phyloP scores from a whole-genome alignment of 1,140 invertebrate species.

The Cephus cinctus region DNA sequence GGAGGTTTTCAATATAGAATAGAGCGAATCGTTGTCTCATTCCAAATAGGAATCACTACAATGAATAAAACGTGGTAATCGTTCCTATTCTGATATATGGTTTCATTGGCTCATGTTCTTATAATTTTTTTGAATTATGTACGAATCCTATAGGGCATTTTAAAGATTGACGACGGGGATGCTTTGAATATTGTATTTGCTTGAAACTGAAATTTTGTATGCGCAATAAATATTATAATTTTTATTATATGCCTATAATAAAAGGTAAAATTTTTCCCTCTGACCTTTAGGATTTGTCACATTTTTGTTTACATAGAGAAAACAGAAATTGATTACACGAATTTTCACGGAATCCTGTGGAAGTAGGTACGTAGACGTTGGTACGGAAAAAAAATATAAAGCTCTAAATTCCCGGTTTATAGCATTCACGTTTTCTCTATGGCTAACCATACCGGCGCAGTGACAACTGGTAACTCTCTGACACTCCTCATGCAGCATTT shows the following conservation, averaged over 20 bases:
- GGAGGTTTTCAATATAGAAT: neutral
- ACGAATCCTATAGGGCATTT: too few relatives aligned
- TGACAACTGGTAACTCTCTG: slow-evolving; percentile 35
- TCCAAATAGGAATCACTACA: neutral
- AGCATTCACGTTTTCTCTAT: slow-evolving; percentile 23
- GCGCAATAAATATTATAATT: too few relatives aligned
- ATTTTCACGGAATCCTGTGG: neutral
- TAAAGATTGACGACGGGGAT: too few relatives aligned
- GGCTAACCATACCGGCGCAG: slow-evolving; percentile 21
- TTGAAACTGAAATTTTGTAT: too few relatives aligned
- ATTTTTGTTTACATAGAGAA: too few relatives aligned
- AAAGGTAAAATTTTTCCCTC: too few relatives aligned
- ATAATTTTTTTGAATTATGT: too few relatives aligned
- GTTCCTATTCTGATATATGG: neutral
- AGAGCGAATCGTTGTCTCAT: neutral
- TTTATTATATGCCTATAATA: too few relatives aligned
- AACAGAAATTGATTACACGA: too few relatives aligned
- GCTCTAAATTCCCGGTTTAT: slow-evolving; percentile 41
- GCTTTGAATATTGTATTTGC: too few relatives aligned
- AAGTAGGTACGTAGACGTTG: slow-evolving; percentile 4
- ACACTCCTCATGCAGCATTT: slow-evolving; percentile 21
- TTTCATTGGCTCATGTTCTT: slow-evolving; percentile 2
- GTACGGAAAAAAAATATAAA: slow-evolving; percentile 29
- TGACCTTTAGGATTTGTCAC: too few relatives aligned
- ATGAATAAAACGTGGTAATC: slow-evolving; percentile 3